These are phyloP conservation scores for Acromyrmex heyeri DNA, from an alignment of 1,140 invertebrate genomes.

Conservation along the genomic window DNA sequence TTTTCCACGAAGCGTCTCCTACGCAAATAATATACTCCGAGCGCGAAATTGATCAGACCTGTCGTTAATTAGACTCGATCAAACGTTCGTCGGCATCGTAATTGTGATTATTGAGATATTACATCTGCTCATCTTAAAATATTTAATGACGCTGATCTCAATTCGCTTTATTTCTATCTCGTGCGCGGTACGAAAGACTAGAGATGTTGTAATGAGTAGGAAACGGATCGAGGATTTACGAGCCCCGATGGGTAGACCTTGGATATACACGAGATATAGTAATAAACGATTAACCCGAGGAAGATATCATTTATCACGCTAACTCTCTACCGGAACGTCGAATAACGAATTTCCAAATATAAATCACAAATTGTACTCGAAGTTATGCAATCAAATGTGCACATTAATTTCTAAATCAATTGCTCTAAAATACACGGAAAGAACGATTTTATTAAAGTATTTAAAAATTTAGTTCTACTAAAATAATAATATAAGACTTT, in stretches of 20 bases:
- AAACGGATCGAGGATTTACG: constrained; percentile 51
- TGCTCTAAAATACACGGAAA: too few relatives aligned
- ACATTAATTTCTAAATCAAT: constrained; percentile 1
- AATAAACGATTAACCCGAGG: constrained; percentile 48
- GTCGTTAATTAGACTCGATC: constrained; percentile 11
- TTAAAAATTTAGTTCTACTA: background rate
- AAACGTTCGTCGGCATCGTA: constrained; percentile 9
- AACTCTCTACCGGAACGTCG: background rate
- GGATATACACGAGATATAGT: constrained; percentile 42
- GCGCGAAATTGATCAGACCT: background rate
- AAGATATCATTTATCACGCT: constrained; percentile 26
- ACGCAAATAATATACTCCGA: background rate
- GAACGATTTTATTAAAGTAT: too few relatives aligned
- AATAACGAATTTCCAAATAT: background rate
- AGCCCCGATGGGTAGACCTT: constrained; percentile 26
- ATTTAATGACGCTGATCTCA: constrained; percentile 40
- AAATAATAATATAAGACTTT: too few relatives aligned
- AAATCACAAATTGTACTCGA: background rate
- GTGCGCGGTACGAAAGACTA: background rate
- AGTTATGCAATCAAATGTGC: background rate
- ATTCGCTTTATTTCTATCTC: constrained; percentile 34
- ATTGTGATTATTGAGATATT: constrained; percentile 37
- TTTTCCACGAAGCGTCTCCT: background rate
- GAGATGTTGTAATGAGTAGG: constrained; percentile 26
- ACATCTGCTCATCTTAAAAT: background rate